Conservation (phyloP, 2,888 invertebrate genomes). For the Cecidostiba fungosa region DNA sequence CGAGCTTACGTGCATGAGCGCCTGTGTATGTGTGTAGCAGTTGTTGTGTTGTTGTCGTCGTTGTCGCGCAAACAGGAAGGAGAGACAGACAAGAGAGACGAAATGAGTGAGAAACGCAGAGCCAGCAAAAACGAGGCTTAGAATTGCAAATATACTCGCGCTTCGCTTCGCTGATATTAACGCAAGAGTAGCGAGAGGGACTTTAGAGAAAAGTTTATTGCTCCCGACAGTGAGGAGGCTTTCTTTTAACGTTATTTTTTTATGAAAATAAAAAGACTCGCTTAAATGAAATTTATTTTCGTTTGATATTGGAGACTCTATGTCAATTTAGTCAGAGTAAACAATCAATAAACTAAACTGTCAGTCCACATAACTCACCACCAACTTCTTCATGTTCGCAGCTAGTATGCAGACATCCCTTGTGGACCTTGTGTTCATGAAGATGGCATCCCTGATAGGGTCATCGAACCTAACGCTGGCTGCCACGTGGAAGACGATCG, state of each 20-base stretch:
- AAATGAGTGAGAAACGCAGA: neutral
- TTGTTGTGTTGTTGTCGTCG: neutral
- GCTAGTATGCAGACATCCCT: slow-evolving; percentile 85
- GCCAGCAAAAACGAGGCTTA: neutral
- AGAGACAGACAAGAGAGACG: slow-evolving; percentile 3
- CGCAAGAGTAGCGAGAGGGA: neutral
- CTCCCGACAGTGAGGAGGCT: neutral
- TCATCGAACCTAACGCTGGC: slow-evolving; percentile 90
- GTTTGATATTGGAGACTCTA: too few relatives aligned
- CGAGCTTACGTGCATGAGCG: slow-evolving; percentile 91
- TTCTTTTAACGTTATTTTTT: neutral
- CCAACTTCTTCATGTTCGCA: slow-evolving; percentile 81
- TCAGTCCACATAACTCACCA: slow-evolving; percentile 74
- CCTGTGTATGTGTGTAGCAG: slow-evolving; percentile 76
- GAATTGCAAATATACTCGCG: slow-evolving; percentile 5
- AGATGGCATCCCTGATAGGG: slow-evolving; percentile 84
- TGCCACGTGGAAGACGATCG: slow-evolving; percentile 84
- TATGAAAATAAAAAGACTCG: neutral
- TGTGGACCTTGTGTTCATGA: slow-evolving; percentile 86
- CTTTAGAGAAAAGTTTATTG: neutral
- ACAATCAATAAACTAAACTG: neutral
- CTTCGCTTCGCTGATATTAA: neutral
- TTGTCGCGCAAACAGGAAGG: slow-evolving; percentile 24
- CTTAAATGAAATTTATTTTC: too few relatives aligned
- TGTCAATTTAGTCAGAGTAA: too few relatives aligned